Evolutionary conservation across 2,888 invertebrate species (phyloP).

Genomic region (Hypomecis atomaria): DNA sequence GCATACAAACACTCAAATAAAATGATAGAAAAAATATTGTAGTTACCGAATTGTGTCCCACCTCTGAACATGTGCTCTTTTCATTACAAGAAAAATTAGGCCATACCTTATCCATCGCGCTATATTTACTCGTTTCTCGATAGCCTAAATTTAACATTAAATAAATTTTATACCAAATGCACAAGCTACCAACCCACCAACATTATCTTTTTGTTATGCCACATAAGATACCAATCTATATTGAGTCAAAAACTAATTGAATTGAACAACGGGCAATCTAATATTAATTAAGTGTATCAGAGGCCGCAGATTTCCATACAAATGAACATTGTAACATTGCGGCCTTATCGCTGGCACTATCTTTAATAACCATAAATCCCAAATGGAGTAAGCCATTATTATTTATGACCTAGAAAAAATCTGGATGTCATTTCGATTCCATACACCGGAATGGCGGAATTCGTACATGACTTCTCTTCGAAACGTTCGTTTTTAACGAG

Average conservation of each 20-base stretch:
- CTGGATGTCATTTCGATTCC: slow-evolving; percentile 48
- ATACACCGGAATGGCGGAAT: slow-evolving; percentile 34
- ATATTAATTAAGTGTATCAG: slow-evolving; percentile 49
- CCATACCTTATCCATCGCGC: too few species aligned
- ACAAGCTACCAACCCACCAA: neutral
- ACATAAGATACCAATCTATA: slow-evolving; percentile 17
- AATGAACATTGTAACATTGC: slow-evolving; percentile 73
- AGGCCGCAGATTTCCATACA: slow-evolving; percentile 73
- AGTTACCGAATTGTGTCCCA: too few species aligned
- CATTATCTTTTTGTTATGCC: neutral
- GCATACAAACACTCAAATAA: too few species aligned
- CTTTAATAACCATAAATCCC: slow-evolving; percentile 83
- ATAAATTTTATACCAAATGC: neutral
- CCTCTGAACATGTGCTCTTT: too few species aligned
- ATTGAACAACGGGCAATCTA: slow-evolving; percentile 31
- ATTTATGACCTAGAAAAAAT: slow-evolving; percentile 71
- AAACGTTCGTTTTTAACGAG: neutral
- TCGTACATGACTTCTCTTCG: slow-evolving; percentile 24
- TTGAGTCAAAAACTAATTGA: slow-evolving; percentile 24
- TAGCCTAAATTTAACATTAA: slow-evolving; percentile 29
- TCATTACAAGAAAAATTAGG: too few species aligned
- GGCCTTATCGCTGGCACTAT: slow-evolving; percentile 68
- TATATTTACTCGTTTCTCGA: too few species aligned
- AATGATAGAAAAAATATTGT: too few species aligned
- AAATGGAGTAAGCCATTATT: slow-evolving; percentile 68